Conservation (phyloP, 92 coral and sea anemone species). For the Phenganax subtilis region DNA sequence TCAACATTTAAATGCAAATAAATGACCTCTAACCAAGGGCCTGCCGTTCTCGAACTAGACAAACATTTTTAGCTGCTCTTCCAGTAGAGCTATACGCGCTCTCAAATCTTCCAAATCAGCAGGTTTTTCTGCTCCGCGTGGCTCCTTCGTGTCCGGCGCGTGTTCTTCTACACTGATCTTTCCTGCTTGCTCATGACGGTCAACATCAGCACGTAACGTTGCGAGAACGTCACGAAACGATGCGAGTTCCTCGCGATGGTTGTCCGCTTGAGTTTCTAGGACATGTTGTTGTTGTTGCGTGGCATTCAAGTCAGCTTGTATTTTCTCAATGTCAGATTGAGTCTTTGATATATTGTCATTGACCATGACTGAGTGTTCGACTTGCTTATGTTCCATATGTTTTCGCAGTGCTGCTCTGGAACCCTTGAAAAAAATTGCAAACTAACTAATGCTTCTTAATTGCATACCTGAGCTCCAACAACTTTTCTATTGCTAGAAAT, state of each 20-base stretch:
- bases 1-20: no score
- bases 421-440: slow-evolving; percentile 60
- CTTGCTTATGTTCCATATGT: slow-evolving; percentile 46
- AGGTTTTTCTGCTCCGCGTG: slow-evolving; percentile 11
- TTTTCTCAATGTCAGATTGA: not conserved
- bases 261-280: slow-evolving; percentile 37
- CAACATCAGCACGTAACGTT: slow-evolving; percentile 43
- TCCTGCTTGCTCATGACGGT: not conserved
- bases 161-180: not conserved
- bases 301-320: not conserved
- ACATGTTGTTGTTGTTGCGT: slow-evolving; percentile 2
- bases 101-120: slow-evolving; percentile 4
- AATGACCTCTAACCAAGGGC: slow-evolving; percentile 1
- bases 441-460: not conserved
- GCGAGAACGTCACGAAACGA: slow-evolving; percentile 52
- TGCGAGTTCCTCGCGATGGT: slow-evolving; percentile 59
- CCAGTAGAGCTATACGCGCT: not conserved
- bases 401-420: slow-evolving; percentile 47
- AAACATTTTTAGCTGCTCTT: slow-evolving; percentile 22
- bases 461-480: not conserved
- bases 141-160: not conserved
- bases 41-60: not conserved
- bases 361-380: slow-evolving; percentile 54
- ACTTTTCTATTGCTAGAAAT: not conserved
- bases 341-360: slow-evolving; percentile 38